Conservation (phyloP, 2,113 vertebrate species). For the Pygathrix nemaeus region DNA sequence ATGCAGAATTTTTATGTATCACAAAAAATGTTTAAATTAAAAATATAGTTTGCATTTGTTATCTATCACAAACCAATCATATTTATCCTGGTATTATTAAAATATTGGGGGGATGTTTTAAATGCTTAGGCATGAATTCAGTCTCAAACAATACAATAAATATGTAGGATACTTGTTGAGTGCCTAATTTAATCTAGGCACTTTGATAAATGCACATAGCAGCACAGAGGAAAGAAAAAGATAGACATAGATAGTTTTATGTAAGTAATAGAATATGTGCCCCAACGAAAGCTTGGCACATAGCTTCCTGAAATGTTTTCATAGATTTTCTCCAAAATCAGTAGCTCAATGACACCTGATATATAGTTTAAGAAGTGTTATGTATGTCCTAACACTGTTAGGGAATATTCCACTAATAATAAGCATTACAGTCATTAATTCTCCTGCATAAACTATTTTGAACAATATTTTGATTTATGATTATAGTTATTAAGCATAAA, state of each 20-base stretch:
- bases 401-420: not conserved
- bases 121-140: not conserved
- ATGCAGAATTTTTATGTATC: not conserved
- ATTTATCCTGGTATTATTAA: not conserved
- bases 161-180: not conserved
- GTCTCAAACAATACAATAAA: not conserved
- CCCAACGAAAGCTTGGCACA: not conserved
- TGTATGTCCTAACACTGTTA: not conserved
- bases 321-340: not conserved
- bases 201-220: not conserved
- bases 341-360: not conserved
- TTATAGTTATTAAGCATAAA: slow-evolving; percentile 24
- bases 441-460: not conserved
- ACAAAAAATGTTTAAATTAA: not conserved
- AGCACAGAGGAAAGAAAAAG: not conserved
- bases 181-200: not conserved
- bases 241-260: not conserved
- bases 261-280: not conserved
- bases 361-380: not conserved
- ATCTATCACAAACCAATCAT: not conserved
- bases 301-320: not conserved
- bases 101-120: not conserved
- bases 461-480: not conserved
- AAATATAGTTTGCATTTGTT: not conserved
- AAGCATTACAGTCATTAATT: not conserved